A percentile compares a stretch with the other conserved stretches of the same genome.
Conservation (phyloP, 2,888 invertebrate species). For the Geotrupes spiniger region DNA sequence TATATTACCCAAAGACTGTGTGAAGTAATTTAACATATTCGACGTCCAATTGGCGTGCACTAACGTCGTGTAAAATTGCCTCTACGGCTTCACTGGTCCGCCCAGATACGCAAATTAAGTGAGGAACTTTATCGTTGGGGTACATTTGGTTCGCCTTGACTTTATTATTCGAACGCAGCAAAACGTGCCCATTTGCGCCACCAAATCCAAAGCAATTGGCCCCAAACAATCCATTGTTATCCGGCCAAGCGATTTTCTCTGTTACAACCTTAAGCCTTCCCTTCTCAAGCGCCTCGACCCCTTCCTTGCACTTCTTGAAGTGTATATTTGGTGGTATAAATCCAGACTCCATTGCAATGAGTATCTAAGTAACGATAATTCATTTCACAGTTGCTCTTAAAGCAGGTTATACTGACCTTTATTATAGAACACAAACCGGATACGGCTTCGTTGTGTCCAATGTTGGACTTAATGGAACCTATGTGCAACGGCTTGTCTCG, state of each 20-base stretch:
- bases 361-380: slow-evolving; percentile 51
- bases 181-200: slow-evolving; percentile 75
- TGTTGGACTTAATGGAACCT: no score
- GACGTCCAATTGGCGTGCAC: slow-evolving; percentile 47
- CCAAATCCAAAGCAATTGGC: slow-evolving; percentile 92
- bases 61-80: slow-evolving; percentile 60
- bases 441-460: no score
- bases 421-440: no score
- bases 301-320: slow-evolving; percentile 53
- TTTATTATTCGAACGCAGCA: slow-evolving; percentile 60
- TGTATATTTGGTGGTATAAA: slow-evolving; percentile 84
- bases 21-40: slow-evolving; percentile 38
- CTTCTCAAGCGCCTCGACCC: slow-evolving; percentile 60
- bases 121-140: slow-evolving; percentile 63
- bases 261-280: slow-evolving; percentile 70
- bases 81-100: slow-evolving; percentile 73
- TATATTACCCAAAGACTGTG: slow-evolving; percentile 37
- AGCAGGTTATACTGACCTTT: no score
- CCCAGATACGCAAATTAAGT: slow-evolving; percentile 72
- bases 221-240: slow-evolving; percentile 70
- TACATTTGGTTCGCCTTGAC: slow-evolving; percentile 61
- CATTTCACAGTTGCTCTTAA: no score
- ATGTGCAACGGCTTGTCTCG: no score
- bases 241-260: slow-evolving; percentile 62
- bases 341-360: slow-evolving; percentile 70